A percentile compares a stretch with the other conserved stretches of the same genome.
Conservation (phyloP, 30 jellyfish, hydroid and myxozoan genomes). For the Haliclystus octoradiatus region DNA sequence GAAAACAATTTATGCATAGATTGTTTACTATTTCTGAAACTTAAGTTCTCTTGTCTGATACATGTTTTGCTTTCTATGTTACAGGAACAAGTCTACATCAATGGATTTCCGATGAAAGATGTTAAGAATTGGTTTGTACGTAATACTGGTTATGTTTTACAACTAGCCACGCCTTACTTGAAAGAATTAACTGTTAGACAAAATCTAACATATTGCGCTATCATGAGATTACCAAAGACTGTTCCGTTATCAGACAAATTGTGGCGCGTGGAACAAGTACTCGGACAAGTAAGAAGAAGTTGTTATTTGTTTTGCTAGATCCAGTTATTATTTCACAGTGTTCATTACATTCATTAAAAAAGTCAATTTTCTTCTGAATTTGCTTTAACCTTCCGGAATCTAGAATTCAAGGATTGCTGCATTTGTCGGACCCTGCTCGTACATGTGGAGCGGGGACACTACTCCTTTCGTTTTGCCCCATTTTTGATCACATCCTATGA, state of each 20-base stretch:
- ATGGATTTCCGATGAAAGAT: slow-evolving; percentile 62
- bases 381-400: no score
- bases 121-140: slow-evolving; percentile 73
- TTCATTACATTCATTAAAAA: no score
- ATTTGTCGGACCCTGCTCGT: no score
- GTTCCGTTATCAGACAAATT: slow-evolving; percentile 40
- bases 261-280: slow-evolving; percentile 81
- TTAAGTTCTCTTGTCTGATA: no score
- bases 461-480: no score
- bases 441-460: no score
- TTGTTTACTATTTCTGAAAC: no score
- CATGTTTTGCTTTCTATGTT: background rate
- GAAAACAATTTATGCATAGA: no score
- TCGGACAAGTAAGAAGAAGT: slow-evolving; percentile 56
- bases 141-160: slow-evolving; percentile 83
- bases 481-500: no score
- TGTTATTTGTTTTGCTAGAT: background rate
- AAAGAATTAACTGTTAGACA: slow-evolving; percentile 88
- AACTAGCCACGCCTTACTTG: slow-evolving; percentile 78
- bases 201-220: slow-evolving; percentile 77
- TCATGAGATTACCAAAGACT: slow-evolving; percentile 73
- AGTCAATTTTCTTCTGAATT: no score
- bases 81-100: slow-evolving; percentile 37
- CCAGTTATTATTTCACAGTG: no score
- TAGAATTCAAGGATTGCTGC: no score